These are phyloP conservation scores for Gallinago media DNA, from an alignment of 2,113 vertebrate species.

Conservation along the genomic window DNA sequence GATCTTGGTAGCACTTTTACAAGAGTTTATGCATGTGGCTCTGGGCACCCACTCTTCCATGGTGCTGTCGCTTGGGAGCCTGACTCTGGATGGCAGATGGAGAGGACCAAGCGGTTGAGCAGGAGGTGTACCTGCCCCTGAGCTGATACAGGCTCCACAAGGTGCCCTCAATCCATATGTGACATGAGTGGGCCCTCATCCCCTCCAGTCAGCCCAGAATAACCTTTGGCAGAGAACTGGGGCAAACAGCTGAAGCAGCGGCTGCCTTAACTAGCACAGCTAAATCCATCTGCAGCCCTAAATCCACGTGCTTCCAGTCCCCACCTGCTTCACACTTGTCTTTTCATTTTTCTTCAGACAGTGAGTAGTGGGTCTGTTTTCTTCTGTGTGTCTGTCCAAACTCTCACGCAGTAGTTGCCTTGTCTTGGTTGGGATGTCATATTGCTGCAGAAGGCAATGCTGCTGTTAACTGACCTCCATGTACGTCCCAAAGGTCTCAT, in stretches of 20 bases:
- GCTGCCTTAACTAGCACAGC: not conserved
- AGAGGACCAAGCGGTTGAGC: not conserved
- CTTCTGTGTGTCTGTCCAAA: not conserved
- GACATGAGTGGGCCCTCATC: not conserved
- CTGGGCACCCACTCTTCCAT: accelerated
- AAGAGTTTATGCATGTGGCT: not conserved
- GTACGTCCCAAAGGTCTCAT: not conserved
- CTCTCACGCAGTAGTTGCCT: not conserved
- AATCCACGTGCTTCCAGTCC: not conserved
- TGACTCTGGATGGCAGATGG: accelerated
- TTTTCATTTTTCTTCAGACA: not conserved
- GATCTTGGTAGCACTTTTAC: not conserved
- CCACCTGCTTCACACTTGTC: conserved; percentile 34
- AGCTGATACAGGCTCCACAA: not conserved
- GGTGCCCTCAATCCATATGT: not conserved
- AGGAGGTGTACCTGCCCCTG: not conserved
- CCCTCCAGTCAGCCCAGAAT: not conserved
- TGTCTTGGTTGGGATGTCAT: not conserved
- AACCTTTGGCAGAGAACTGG: not conserved
- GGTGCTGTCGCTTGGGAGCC: accelerated
- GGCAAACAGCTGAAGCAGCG: conserved; percentile 15
- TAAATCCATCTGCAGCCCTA: conserved; percentile 33
- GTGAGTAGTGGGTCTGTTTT: not conserved
- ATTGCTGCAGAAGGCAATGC: not conserved
- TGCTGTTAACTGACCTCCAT: not conserved